These are phyloP conservation scores for Laticauda laticaudata DNA, from an alignment of 2,113 vertebrate genomes.

Conservation along the genomic window DNA sequence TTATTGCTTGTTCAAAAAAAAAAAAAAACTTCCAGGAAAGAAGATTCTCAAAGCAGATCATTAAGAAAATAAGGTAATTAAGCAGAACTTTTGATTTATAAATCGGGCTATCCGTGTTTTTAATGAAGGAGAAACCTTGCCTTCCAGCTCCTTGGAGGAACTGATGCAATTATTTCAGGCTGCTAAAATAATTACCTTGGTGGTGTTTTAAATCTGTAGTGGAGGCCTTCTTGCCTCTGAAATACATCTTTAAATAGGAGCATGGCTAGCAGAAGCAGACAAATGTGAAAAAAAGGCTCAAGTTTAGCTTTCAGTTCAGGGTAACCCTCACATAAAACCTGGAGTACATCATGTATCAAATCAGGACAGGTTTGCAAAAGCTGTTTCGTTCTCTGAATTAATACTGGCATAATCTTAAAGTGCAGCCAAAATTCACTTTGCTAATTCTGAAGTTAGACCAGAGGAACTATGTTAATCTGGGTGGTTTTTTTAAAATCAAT, in stretches of 20 bases:
- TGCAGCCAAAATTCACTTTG: background rate
- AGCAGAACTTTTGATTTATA: background rate
- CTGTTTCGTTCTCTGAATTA: background rate
- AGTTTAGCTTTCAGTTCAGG: background rate
- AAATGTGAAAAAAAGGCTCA: background rate
- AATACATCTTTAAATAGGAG: background rate
- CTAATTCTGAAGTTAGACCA: background rate
- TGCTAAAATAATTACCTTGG: background rate
- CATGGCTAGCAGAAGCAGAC: background rate
- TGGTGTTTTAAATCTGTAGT: background rate
- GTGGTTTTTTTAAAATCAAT: background rate
- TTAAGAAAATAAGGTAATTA: constrained; percentile 3
- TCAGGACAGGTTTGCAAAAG: background rate
- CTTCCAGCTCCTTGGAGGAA: background rate
- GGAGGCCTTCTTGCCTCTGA: background rate
- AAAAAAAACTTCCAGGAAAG: background rate
- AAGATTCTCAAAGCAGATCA: constrained; percentile 2
- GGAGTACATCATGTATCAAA: background rate
- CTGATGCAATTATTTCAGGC: background rate
- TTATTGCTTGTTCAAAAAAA: constrained; percentile 1
- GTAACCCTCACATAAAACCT: constrained; percentile 16
- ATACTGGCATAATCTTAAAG: background rate
- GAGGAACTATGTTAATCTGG: background rate
- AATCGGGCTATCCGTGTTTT: constrained; percentile 1
- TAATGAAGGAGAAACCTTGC: background rate